These are phyloP conservation scores for Diorhabda elongata DNA, from an alignment of 1,140 invertebrate species.

Conservation along the genomic window DNA sequence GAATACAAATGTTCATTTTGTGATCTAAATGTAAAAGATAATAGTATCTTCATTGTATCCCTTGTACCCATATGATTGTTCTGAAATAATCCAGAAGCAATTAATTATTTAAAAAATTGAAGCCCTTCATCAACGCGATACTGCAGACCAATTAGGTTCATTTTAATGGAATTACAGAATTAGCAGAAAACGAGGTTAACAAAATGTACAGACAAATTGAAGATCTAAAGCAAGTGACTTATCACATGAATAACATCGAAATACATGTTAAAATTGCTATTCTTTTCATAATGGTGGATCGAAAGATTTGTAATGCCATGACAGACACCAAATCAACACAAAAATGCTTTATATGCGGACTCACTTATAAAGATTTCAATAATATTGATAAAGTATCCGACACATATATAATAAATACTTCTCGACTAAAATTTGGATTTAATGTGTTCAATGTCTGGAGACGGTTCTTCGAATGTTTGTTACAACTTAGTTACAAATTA, in stretches of 20 bases:
- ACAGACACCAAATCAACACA: slow-evolving; percentile 5
- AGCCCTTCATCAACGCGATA: slow-evolving; percentile 18
- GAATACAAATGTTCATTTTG: too few species aligned
- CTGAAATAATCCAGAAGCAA: slow-evolving; percentile 10
- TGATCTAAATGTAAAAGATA: too few species aligned
- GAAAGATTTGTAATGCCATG: slow-evolving; percentile 13
- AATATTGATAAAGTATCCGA: neutral
- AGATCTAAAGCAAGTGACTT: slow-evolving; percentile 10
- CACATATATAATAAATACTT: too few species aligned
- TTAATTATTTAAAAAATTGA: too few species aligned
- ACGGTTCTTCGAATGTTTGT: neutral
- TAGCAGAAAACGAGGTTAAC: slow-evolving; percentile 15
- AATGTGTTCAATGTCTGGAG: too few species aligned
- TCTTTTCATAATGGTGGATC: slow-evolving; percentile 18
- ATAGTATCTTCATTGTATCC: slow-evolving; percentile 15
- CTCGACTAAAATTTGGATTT: too few species aligned
- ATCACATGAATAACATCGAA: neutral
- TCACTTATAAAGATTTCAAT: slow-evolving; percentile 16
- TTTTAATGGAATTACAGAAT: slow-evolving; percentile 16
- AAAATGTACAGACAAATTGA: slow-evolving; percentile 3
- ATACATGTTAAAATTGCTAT: slow-evolving; percentile 5
- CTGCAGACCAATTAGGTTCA: slow-evolving; percentile 17
- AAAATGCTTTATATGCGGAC: slow-evolving; percentile 17
- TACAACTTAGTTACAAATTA: slow-evolving; percentile 15
- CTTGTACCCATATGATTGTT: slow-evolving; percentile 17